Percentiles rank a stretch among this genome's conserved stretches.
Conservation (phyloP, 53 echinoderm and acorn worm species). For the Zoroaster sp. region DNA sequence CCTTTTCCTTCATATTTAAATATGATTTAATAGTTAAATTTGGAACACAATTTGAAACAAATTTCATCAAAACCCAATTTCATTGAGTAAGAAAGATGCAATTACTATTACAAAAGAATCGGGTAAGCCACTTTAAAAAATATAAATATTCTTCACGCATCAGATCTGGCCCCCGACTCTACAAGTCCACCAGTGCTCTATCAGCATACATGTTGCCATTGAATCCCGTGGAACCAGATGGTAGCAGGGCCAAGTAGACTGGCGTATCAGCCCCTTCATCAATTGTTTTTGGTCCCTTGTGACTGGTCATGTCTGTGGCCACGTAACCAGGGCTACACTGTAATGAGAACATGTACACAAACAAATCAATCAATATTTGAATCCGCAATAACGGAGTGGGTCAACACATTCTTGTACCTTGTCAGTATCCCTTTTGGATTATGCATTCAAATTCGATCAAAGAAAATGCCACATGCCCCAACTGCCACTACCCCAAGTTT, state of each 20-base stretch:
- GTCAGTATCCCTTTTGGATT: background rate
- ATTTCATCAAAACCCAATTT: too few relatives aligned
- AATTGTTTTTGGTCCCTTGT: conserved; percentile 44
- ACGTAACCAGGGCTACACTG: conserved; percentile 86
- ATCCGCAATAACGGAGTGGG: background rate
- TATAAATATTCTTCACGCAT: too few relatives aligned
- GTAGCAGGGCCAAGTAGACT: conserved; percentile 72
- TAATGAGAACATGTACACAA: background rate
- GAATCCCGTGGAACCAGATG: conserved; percentile 44
- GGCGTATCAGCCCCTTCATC: conserved; percentile 59
- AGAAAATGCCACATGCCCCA: too few relatives aligned
- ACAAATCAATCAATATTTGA: background rate
- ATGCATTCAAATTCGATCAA: too few relatives aligned
- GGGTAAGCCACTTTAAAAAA: too few relatives aligned
- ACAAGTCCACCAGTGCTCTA: conserved; percentile 50
- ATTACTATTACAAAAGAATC: too few relatives aligned
- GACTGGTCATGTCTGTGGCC: conserved; percentile 72
- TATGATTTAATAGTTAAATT: too few relatives aligned
- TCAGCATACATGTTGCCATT: conserved; percentile 66
- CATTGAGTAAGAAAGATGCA: too few relatives aligned
- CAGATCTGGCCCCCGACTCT: too few relatives aligned
- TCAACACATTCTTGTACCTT: background rate
- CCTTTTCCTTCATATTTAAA: too few relatives aligned
- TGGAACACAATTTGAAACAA: too few relatives aligned
- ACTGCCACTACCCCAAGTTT: too few relatives aligned